Evolutionary conservation across 2,888 invertebrate genomes (phyloP), one percentile per base, ranked within the genome.

Genomic region (Blera fallax): DNA sequence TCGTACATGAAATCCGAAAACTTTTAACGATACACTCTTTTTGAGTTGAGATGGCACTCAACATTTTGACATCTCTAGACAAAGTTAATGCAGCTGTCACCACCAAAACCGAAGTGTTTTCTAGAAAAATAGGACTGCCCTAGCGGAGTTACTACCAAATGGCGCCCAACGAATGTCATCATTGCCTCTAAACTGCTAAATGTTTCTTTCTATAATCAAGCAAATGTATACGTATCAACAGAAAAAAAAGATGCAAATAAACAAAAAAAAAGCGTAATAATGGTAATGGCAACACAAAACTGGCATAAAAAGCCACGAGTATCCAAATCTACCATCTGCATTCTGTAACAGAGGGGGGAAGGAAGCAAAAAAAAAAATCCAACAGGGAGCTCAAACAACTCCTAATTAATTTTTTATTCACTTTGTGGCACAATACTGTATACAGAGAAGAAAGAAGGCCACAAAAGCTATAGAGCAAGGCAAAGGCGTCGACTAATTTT

Each of bases 351-450:
- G 32, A n/a, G 24, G 54, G 14, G 29, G n/a, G 2, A 7, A 24
- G 11, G 3, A 29, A 34, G 45, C 37, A 29, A 54, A 34, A 37
- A 43, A 50, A 24, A 27, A 65, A 50, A 48, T 27, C 37, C 76
- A 64, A 64, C 76, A 64, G 62, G 76, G 62, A 81, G 62, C 54
- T 69, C 21, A 76, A 82, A 82, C 76, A 82, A 82, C 81, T 82
- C 81, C 76, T 76, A 82, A 82, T 82, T 82, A 82, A 76, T 70
- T 82, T 82, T 50, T 76, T 76, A 76, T 76, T 82, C 70, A 82
- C 76, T 76, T 76, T 82, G 76, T 40, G 76, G 54, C 69, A 54
- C 54, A 50, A 50, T 43, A 50, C 18, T 24, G 4, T 4, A 24
- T 24, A 37, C 34, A 40, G 18, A 4, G 40, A 64, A 32, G 11